Conservation (phyloP, 2,888 invertebrate species). For the Machimus atricapillus region DNA sequence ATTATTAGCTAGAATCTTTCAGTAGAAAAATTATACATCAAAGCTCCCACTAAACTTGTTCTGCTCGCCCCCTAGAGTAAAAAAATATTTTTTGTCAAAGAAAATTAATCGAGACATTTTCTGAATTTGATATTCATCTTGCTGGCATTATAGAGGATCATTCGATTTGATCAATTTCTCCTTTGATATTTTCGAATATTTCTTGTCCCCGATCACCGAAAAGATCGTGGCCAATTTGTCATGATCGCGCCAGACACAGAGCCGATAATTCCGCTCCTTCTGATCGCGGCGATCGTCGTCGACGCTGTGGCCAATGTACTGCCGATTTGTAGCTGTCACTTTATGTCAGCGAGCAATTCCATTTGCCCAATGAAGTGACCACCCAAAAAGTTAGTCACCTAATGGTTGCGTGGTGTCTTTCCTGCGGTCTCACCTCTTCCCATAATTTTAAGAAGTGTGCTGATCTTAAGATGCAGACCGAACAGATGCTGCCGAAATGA, state of each 20-base stretch:
- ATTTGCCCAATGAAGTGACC: background rate
- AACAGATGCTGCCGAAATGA: background rate
- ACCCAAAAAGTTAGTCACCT: conserved; percentile 18
- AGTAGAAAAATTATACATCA: background rate
- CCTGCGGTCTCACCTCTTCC: background rate
- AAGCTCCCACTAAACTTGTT: background rate
- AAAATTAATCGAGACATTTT: conserved; percentile 27
- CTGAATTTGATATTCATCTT: conserved; percentile 12
- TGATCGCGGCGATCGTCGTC: background rate
- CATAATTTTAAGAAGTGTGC: background rate
- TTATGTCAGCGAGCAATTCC: background rate
- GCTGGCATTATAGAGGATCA: background rate
- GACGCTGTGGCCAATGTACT: background rate
- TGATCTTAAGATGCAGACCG: background rate
- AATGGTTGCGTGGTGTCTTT: background rate
- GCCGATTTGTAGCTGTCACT: conserved; percentile 27
- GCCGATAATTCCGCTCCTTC: background rate
- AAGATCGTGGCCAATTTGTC: conserved; percentile 23
- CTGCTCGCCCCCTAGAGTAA: background rate
- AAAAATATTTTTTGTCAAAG: conserved; percentile 13
- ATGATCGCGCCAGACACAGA: background rate
- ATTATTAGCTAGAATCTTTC: background rate
- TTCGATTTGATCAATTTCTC: conserved; percentile 17
- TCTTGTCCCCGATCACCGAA: background rate
- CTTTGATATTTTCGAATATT: conserved; percentile 19